Evolutionary conservation across 2,113 vertebrate genomes (phyloP), one percentile per base, ranked within the genome.

Genomic region (Notechis scutatus): DNA sequence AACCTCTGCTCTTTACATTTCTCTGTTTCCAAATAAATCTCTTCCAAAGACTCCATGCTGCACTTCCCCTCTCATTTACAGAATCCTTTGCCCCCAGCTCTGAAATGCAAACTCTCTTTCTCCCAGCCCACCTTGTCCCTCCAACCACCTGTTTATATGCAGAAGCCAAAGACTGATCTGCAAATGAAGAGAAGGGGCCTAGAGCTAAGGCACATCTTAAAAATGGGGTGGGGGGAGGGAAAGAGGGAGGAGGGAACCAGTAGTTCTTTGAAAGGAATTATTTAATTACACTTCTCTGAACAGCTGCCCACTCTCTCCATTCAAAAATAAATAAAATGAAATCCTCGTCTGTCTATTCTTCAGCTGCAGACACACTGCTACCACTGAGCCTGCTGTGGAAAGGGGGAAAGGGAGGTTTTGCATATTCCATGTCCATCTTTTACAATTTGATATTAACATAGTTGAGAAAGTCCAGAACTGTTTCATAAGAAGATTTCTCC

Each of bases 21-120:
- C 18, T 42, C 59, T 45, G 57, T 95, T 95, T 87, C 90, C 29
- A 3, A 95, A 95, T 89, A 64, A 12, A 89, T 89, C 93, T 81
- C 52, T 42, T n/a, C 0, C 0, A 87, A 0, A 2, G n/a, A 91
- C 47, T 89, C 92, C 90, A 91, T 94, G 61, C 69, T 5, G 93
- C 18, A 91, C 89, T 85, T 91, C 61, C 88, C 57, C 54, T 88
- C 59, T 11, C 0, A 0, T 74, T 61, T 93, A 20, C 85, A 94
- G 50, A 55, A 69, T 61, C 0, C 0, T 90, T 15, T 24, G 10
- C 92, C 92, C 88, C 89, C 42, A 88, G 91, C 50, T 59, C 88
- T 74, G 92, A 94, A 95, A 94, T 57, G n/a, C n/a, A 95, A 15
- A 11, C 24, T 14, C 15, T 54, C 52, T 90, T 45, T 93, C n/a